phyloP scores from a whole-genome alignment of 2,113 vertebrate species.

The Sterrhoptilus dennistouni region DNA sequence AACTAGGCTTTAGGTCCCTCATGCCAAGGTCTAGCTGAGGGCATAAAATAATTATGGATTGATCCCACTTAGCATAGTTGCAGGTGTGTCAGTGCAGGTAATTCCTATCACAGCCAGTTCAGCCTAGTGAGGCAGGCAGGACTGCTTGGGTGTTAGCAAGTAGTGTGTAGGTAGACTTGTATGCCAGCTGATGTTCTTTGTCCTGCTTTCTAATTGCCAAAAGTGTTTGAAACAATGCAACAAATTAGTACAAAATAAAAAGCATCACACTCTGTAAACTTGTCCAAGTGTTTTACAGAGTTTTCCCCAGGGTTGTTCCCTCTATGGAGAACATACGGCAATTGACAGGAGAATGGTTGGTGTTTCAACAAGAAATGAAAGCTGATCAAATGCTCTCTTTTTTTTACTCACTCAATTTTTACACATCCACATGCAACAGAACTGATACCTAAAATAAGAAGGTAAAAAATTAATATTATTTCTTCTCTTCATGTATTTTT shows the following conservation, averaged over 20 bases:
- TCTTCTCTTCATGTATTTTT: background rate
- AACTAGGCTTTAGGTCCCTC: background rate
- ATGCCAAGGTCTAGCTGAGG: background rate
- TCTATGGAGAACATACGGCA: background rate
- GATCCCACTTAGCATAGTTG: background rate
- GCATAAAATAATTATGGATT: background rate
- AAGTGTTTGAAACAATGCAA: background rate
- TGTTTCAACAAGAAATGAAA: background rate
- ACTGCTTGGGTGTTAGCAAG: background rate
- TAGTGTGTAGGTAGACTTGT: background rate
- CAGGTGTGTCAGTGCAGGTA: background rate
- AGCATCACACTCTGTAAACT: background rate
- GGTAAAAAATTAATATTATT: background rate
- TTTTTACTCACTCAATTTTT: background rate
- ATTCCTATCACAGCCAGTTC: background rate
- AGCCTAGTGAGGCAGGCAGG: background rate
- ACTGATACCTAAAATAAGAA: background rate
- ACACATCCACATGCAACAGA: background rate
- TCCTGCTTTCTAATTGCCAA: background rate
- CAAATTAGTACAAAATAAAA: background rate
- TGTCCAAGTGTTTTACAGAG: background rate
- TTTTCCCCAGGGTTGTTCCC: background rate
- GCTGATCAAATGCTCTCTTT: background rate
- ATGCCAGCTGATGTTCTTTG: background rate
- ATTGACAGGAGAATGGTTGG: background rate